Percentiles rank a stretch among this genome's conserved stretches.
Conservation (phyloP, 2,797 vertebrate genomes). For the Peromyscus melanophrys region DNA sequence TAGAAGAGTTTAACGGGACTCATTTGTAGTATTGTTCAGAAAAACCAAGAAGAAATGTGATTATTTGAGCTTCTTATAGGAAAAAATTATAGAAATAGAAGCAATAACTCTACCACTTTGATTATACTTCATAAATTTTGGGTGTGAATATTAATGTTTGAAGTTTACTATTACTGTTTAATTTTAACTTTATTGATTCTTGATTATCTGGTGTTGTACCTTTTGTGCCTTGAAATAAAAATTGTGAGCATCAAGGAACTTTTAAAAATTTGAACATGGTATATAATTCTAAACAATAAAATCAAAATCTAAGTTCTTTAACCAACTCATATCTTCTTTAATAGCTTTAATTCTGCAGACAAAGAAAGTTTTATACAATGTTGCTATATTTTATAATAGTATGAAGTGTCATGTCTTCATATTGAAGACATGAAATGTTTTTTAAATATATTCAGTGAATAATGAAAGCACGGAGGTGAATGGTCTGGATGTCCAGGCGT, state of each 20-base stretch:
- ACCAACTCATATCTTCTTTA: background rate
- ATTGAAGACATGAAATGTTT: background rate
- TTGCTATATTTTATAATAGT: background rate
- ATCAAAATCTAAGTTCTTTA: background rate
- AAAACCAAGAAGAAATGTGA: background rate
- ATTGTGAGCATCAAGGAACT: background rate
- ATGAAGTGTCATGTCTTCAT: no score
- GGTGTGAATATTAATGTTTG: background rate
- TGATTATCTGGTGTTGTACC: background rate
- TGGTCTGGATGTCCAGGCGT: background rate
- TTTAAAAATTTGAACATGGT: conserved; percentile 9
- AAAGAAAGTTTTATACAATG: background rate
- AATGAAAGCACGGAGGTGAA: background rate
- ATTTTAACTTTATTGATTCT: conserved; percentile 1
- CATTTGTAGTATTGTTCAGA: background rate
- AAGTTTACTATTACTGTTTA: conserved; percentile 16
- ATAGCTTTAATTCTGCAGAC: background rate
- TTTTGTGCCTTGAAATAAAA: conserved; percentile 42
- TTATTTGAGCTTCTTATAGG: background rate
- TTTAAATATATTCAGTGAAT: background rate
- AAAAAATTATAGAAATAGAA: conserved; percentile 17
- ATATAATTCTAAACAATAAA: conserved; percentile 46
- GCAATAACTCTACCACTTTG: background rate
- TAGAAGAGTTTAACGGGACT: background rate
- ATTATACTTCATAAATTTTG: background rate